Conservation (phyloP, 1,140 invertebrate species). For the Orussus abietinus region DNA sequence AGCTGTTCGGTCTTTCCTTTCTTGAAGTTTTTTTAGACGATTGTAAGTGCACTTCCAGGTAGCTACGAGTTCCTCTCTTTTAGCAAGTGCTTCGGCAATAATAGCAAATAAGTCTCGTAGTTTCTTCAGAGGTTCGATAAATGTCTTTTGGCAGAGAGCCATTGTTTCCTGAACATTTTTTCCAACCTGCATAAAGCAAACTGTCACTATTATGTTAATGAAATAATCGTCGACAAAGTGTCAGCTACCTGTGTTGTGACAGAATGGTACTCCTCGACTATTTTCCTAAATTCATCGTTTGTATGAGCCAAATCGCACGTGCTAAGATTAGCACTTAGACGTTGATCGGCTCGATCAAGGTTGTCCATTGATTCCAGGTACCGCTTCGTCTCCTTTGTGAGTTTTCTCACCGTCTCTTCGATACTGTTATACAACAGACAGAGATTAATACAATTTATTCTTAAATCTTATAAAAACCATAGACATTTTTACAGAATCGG, state of each 20-base stretch:
- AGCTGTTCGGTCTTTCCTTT: constrained; percentile 46
- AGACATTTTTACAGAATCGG: neutral
- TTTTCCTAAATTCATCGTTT: constrained; percentile 40
- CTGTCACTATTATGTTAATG: neutral
- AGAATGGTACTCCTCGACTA: constrained; percentile 48
- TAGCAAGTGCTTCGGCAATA: constrained; percentile 35
- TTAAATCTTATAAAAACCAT: constrained; percentile 9
- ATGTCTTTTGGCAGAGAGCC: constrained; percentile 35
- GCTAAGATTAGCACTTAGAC: constrained; percentile 42
- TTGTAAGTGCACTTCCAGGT: constrained; percentile 36
- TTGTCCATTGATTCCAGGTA: constrained; percentile 37
- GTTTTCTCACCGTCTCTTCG: constrained; percentile 40
- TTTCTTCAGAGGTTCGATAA: constrained; percentile 50
- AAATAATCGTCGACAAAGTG: neutral
- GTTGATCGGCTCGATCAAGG: constrained; percentile 40
- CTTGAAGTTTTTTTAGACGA: constrained; percentile 44
- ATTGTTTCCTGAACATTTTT: constrained; percentile 40
- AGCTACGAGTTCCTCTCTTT: constrained; percentile 44
- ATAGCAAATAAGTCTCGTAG: constrained; percentile 41
- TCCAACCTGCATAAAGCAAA: constrained; percentile 32
- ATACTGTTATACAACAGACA: too few relatives aligned
- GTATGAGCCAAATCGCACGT: constrained; percentile 39
- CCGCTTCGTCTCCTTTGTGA: constrained; percentile 49
- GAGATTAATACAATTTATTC: constrained; percentile 15
- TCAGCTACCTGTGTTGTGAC: constrained; percentile 42